A percentile compares a stretch with the other conserved stretches of the same genome.
These are phyloP conservation scores for Oophaga sylvatica DNA, from an alignment of 2,797 vertebrate species.

Conservation along the genomic window DNA sequence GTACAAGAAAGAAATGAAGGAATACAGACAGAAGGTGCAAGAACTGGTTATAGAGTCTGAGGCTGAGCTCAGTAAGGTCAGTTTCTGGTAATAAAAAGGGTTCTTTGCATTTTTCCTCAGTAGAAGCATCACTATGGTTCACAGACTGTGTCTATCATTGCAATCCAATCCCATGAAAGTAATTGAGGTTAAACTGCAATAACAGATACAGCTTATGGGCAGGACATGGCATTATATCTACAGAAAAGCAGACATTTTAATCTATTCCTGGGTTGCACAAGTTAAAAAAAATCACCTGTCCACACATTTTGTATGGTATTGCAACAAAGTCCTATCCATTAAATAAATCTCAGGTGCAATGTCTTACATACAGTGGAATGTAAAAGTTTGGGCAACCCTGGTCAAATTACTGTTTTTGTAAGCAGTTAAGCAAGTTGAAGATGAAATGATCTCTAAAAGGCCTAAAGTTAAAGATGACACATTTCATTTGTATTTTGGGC, in stretches of 20 bases:
- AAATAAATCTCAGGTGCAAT: neutral
- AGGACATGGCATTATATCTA: neutral
- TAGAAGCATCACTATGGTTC: neutral
- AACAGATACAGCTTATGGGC: too few relatives aligned
- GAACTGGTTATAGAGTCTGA: slow-evolving; percentile 68
- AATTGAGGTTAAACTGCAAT: too few relatives aligned
- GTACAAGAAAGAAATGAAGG: slow-evolving; percentile 65
- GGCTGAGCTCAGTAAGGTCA: slow-evolving; percentile 69
- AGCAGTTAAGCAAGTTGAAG: too few relatives aligned
- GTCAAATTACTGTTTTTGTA: too few relatives aligned
- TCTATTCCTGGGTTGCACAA: neutral
- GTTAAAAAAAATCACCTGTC: neutral
- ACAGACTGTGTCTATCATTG: neutral
- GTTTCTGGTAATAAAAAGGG: neutral
- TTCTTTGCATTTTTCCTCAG: neutral
- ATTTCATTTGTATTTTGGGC: too few relatives aligned
- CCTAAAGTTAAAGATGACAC: too few relatives aligned
- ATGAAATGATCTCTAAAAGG: too few relatives aligned
- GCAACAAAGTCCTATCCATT: neutral
- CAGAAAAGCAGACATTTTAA: neutral
- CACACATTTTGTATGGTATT: neutral
- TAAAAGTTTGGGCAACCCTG: too few relatives aligned
- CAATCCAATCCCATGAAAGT: neutral
- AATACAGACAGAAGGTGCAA: slow-evolving; percentile 64
- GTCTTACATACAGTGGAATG: too few relatives aligned